phyloP scores from a whole-genome alignment of 2,888 invertebrate genomes.

The Sinodicranocentrus sp. region DNA sequence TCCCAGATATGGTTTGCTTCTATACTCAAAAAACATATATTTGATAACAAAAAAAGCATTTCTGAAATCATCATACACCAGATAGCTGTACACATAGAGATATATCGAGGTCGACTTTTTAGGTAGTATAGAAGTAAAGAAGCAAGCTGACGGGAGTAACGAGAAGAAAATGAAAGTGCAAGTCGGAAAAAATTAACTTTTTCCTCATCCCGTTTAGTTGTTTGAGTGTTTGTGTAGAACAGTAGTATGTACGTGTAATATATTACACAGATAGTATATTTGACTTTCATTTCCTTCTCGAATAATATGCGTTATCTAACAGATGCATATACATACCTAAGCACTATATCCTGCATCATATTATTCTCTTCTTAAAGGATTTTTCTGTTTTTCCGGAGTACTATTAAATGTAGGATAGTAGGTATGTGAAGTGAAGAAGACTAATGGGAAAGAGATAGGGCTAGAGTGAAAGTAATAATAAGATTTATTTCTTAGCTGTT shows the following conservation, averaged over 20 bases:
- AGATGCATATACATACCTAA: no score
- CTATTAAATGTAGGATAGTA: conserved; percentile 6
- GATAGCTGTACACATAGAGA: no score
- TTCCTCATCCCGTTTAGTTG: conserved; percentile 14
- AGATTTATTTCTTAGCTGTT: conserved; percentile 52
- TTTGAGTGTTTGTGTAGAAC: neutral
- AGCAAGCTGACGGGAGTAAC: conserved; percentile 34
- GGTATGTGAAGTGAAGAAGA: conserved; percentile 49
- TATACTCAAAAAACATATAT: no score
- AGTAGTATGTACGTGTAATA: neutral
- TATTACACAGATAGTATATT: conserved; percentile 1
- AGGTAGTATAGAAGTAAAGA: conserved; percentile 22
- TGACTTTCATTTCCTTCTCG: neutral
- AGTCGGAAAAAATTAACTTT: conserved; percentile 46
- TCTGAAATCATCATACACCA: no score
- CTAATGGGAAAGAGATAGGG: conserved; percentile 57
- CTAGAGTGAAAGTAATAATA: conserved; percentile 53
- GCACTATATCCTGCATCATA: neutral
- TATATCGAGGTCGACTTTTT: no score
- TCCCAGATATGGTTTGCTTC: no score
- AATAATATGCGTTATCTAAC: no score
- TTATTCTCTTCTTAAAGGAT: neutral
- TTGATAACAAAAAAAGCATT: no score
- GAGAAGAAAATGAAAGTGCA: conserved; percentile 54
- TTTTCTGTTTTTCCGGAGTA: conserved; percentile 12